Evolutionary conservation across 2,888 invertebrate species (phyloP).

Genomic region (Urechis unicinctus): DNA sequence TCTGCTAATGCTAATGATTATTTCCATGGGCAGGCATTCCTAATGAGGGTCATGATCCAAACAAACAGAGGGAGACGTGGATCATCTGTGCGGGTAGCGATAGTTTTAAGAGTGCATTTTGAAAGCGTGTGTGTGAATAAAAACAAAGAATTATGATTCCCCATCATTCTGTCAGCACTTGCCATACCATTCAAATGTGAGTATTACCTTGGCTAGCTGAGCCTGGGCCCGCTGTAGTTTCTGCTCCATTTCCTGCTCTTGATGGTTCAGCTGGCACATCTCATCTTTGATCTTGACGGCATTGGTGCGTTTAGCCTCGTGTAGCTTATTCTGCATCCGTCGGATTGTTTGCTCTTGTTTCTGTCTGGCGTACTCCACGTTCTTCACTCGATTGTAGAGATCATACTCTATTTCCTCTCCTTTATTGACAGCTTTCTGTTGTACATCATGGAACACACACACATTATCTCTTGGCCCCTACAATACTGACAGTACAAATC

Average conservation of each 20-base stretch:
- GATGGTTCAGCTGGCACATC: slow-evolving; percentile 24
- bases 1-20: too few species aligned
- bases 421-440: slow-evolving; percentile 44
- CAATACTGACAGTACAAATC: too few species aligned
- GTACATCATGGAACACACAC: not conserved
- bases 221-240: slow-evolving; percentile 38
- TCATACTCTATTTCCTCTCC: slow-evolving; percentile 40
- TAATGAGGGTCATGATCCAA: too few species aligned
- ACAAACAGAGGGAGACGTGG: too few species aligned
- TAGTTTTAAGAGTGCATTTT: too few species aligned
- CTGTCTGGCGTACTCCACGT: slow-evolving; percentile 41
- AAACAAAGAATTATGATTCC: too few species aligned
- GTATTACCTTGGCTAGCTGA: slow-evolving; percentile 43
- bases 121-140: too few species aligned
- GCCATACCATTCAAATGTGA: too few species aligned
- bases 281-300: slow-evolving; percentile 34
- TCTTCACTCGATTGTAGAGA: slow-evolving; percentile 38
- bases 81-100: too few species aligned
- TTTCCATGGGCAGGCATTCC: too few species aligned
- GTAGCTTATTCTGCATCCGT: slow-evolving; percentile 31
- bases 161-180: too few species aligned
- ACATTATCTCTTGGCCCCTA: too few species aligned
- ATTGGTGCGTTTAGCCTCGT: slow-evolving; percentile 33
- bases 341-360: slow-evolving; percentile 43
- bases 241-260: slow-evolving; percentile 39